Evolutionary conservation across 2,797 vertebrate species (phyloP).

Genomic region (Graptemys geographica): DNA sequence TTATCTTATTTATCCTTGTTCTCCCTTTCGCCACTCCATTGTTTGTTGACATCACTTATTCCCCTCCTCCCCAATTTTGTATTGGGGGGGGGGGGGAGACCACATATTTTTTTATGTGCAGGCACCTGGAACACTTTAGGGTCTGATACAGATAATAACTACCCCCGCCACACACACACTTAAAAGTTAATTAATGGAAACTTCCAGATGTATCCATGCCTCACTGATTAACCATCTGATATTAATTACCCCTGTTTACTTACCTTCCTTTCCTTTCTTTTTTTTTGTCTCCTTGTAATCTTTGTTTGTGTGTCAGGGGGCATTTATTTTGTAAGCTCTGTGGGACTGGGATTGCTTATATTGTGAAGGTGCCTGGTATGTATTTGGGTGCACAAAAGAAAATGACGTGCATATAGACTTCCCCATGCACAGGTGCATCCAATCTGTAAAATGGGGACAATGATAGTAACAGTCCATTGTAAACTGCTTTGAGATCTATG

Average conservation of each 20-base stretch:
- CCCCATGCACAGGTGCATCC: background rate
- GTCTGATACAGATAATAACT: background rate
- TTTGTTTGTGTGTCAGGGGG: background rate
- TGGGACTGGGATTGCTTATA: background rate
- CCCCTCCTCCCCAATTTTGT: background rate
- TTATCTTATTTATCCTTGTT: background rate
- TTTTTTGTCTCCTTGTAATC: background rate
- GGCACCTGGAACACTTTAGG: background rate
- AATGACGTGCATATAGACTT: background rate
- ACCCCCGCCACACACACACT: background rate
- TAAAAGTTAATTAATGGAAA: background rate
- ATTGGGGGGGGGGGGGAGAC: no score
- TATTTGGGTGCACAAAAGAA: background rate
- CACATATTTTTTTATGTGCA: background rate
- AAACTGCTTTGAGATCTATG: background rate
- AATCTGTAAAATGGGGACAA: background rate
- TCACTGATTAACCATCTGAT: background rate
- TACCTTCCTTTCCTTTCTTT: background rate
- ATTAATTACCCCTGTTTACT: background rate
- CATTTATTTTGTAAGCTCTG: background rate
- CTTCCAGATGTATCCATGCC: fast-evolving
- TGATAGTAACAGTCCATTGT: background rate
- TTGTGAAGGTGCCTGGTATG: background rate
- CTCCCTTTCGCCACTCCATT: background rate
- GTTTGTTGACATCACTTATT: background rate